phyloP scores from a whole-genome alignment of 1,140 invertebrate genomes.

The Pantala flavescens region DNA sequence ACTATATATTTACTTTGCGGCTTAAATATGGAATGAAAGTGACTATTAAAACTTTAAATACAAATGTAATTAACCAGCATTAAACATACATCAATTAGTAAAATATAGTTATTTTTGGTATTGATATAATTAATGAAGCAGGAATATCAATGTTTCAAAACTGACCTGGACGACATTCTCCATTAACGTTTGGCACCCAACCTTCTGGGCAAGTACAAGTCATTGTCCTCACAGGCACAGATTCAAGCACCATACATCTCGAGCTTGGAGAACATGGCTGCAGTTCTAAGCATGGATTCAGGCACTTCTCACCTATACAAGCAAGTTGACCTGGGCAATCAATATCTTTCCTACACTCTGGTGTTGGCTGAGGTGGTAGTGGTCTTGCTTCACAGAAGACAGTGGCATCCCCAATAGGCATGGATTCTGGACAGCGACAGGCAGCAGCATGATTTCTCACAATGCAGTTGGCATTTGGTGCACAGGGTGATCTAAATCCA shows the following conservation, averaged over 20 bases:
- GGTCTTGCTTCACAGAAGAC: conserved; percentile 55
- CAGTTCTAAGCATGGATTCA: conserved; percentile 63
- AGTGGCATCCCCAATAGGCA: conserved; percentile 64
- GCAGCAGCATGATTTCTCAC: conserved; percentile 61
- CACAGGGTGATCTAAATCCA: conserved; percentile 46
- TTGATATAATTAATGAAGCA: too few relatives aligned
- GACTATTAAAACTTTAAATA: too few relatives aligned
- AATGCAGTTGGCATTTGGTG: conserved; percentile 63
- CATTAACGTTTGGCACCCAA: conserved; percentile 63
- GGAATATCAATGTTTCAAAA: too few relatives aligned
- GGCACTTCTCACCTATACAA: conserved; percentile 66
- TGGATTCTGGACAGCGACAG: conserved; percentile 62
- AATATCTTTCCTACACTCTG: conserved; percentile 63
- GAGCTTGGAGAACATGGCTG: conserved; percentile 59
- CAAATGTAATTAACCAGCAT: too few relatives aligned
- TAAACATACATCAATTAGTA: too few relatives aligned
- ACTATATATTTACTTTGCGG: too few relatives aligned
- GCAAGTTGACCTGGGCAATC: conserved; percentile 70
- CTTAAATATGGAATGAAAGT: too few relatives aligned
- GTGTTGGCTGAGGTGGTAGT: conserved; percentile 38
- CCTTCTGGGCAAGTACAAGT: conserved; percentile 74
- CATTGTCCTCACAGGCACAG: conserved; percentile 70
- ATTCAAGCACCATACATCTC: conserved; percentile 66
- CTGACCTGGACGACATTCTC: conserved; percentile 54
- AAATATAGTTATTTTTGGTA: too few relatives aligned